Base-by-base conservation (phyloP, 2,797 vertebrate genomes). In the Eleutherodactylus coqui region DNA sequence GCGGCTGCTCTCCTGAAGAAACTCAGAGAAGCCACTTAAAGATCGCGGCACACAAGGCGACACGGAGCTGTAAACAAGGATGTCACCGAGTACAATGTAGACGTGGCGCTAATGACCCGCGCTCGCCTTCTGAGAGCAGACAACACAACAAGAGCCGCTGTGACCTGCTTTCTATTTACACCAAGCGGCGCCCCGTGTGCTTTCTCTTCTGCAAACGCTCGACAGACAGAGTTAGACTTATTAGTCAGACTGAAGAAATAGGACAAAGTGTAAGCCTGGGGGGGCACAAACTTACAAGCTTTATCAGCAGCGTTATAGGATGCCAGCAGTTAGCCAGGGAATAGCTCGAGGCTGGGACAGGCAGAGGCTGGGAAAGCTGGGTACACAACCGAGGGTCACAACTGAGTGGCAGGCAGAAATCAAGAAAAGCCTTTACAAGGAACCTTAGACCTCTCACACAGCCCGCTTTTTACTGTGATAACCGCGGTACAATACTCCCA, bases 251-350 rank as follows among this genome's bases (percentile, higher is more conserved):
- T 32, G 0, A 21, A 24, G 62, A 64, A 80, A 67, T 80, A 49
- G 60, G 79, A 80, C 79, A 49, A 34, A 43, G 27, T n/a, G 41
- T 29, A 38, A n/a, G n/a, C n/a, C n/a, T n/a, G n/a, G n/a, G n/a
- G n/a, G n/a, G n/a, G n/a, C n/a, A n/a, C n/a, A n/a, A n/a, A n/a
- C n/a, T n/a, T n/a, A n/a, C n/a, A n/a, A n/a, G n/a, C n/a, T n/a
- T n/a, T n/a, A n/a, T n/a, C n/a, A n/a, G n/a, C n/a, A n/a, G n/a
- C n/a, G n/a, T n/a, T n/a, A n/a, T n/a, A n/a, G n/a, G n/a, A n/a
- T n/a, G n/a, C n/a, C n/a, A n/a, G n/a, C n/a, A n/a, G n/a, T n/a
- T n/a, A n/a, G n/a, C n/a, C n/a, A n/a, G n/a, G n/a, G n/a, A n/a
- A n/a, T n/a, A n/a, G n/a, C n/a, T n/a, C n/a, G n/a, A n/a, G n/a